These are phyloP conservation scores for Leptopilina myrica DNA, from an alignment of 2,888 invertebrate genomes.

Conservation along the genomic window DNA sequence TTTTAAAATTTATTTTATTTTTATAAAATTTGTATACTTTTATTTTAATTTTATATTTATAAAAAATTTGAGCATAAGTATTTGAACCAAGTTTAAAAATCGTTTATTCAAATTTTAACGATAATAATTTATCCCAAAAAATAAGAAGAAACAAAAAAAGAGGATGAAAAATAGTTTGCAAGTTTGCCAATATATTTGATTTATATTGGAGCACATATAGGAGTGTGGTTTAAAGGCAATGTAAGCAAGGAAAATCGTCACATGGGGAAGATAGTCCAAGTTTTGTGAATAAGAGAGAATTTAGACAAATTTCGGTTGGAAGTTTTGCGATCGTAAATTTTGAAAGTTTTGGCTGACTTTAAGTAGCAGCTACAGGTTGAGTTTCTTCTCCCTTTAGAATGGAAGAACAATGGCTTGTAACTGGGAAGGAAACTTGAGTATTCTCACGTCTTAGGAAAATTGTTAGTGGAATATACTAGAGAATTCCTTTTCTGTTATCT, in stretches of 20 bases:
- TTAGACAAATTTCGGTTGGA: constrained; percentile 8
- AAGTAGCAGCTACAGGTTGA: constrained; percentile 31
- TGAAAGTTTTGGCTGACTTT: not conserved
- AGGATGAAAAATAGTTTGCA: not conserved
- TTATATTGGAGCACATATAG: not conserved
- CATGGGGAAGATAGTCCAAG: constrained; percentile 1
- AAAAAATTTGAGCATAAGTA: too few relatives aligned
- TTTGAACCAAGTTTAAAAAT: too few relatives aligned
- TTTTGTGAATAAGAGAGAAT: not conserved
- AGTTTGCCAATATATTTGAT: not conserved
- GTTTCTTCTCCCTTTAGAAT: not conserved
- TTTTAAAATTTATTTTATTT: too few relatives aligned
- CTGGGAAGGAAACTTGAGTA: not conserved
- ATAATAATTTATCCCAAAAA: too few relatives aligned
- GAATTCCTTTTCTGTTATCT: constrained; percentile 26
- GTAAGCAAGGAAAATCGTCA: not conserved
- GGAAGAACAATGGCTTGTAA: constrained; percentile 21
- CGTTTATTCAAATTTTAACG: too few relatives aligned
- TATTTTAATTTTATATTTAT: too few relatives aligned
- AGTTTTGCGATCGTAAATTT: constrained; percentile 19
- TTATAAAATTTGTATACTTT: too few relatives aligned
- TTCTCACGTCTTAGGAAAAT: constrained; percentile 18
- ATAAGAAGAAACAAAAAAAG: too few relatives aligned
- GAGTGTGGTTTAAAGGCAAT: not conserved
- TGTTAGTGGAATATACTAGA: too few relatives aligned